Evolutionary conservation across 35 echinoderm and acorn worm genomes (phyloP).

Genomic region (Antedon bifida): DNA sequence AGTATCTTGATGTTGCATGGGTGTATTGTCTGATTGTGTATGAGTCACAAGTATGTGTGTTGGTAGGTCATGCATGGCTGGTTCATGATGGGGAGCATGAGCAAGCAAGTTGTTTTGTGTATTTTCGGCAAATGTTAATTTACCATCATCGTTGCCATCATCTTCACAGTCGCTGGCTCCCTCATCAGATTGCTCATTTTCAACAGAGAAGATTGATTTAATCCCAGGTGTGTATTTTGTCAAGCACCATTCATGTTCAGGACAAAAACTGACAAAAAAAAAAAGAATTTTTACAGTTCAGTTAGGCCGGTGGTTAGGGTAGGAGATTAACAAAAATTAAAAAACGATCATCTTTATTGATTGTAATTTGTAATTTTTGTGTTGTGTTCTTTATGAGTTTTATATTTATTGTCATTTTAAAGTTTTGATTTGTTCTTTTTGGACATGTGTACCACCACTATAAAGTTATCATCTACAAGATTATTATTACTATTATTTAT

Average conservation of each 20-base stretch:
- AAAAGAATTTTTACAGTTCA: neutral
- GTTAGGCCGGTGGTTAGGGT: no score
- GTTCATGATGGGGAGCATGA: no score
- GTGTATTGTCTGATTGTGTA: neutral
- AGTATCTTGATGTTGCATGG: neutral
- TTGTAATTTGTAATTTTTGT: neutral
- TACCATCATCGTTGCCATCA: neutral
- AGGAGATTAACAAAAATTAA: no score
- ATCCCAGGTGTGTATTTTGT: constrained; percentile 46
- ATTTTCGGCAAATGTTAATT: neutral
- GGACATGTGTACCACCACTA: no score
- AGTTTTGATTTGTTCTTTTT: no score
- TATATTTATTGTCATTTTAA: no score
- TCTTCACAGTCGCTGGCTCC: constrained; percentile 11
- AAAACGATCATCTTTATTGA: neutral
- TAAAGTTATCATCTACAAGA: no score
- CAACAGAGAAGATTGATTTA: constrained; percentile 61
- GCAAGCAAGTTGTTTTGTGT: no score
- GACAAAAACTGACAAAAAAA: constrained; percentile 43
- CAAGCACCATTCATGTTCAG: constrained; percentile 50
- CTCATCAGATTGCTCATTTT: constrained; percentile 18
- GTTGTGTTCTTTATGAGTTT: neutral
- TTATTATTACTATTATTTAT: no score
- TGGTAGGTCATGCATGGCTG: no score
- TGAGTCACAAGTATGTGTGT: neutral